Conservation (phyloP, 2,888 invertebrate genomes). For the Orthonevra nobilis region DNA sequence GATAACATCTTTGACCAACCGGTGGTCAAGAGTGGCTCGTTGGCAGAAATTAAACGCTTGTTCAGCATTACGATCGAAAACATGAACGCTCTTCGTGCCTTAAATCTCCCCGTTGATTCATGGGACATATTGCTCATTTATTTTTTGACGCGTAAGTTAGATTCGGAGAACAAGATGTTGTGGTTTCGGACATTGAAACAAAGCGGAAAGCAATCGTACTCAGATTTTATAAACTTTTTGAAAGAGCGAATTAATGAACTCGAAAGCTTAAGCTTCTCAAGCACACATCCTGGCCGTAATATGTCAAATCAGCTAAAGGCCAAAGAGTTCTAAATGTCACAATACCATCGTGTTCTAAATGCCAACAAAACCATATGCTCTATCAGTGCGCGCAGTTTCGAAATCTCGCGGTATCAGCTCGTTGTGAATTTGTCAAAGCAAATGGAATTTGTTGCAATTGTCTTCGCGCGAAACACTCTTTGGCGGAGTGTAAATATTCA, state of each 20-base stretch:
- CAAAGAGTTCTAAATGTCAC: not conserved
- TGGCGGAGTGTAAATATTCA: slow-evolving; percentile 12
- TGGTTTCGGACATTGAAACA: slow-evolving; percentile 9
- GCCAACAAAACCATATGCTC: slow-evolving; percentile 16
- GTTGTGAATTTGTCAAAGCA: slow-evolving; percentile 14
- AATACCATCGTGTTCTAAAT: not conserved
- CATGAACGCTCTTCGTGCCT: slow-evolving; percentile 2
- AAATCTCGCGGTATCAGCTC: not conserved
- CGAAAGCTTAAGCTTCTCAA: not conserved
- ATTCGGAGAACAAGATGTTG: slow-evolving; percentile 14
- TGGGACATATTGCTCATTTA: slow-evolving; percentile 3
- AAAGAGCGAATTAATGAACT: slow-evolving; percentile 17
- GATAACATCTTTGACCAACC: slow-evolving; percentile 17
- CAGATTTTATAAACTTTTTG: slow-evolving; percentile 6
- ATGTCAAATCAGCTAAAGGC: too few species aligned
- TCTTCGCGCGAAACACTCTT: not conserved
- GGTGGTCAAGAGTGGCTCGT: not conserved
- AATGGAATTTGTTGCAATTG: slow-evolving; percentile 23
- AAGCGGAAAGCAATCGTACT: not conserved
- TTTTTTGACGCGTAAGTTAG: slow-evolving; percentile 21
- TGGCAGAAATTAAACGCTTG: not conserved
- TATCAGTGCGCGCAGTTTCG: slow-evolving; percentile 17
- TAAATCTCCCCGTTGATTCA: slow-evolving; percentile 3
- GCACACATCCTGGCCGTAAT: not conserved
- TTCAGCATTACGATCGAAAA: slow-evolving; percentile 3